Evolutionary conservation across 2,888 invertebrate species (phyloP).

Genomic region (Glyphotaelius pellucidus): DNA sequence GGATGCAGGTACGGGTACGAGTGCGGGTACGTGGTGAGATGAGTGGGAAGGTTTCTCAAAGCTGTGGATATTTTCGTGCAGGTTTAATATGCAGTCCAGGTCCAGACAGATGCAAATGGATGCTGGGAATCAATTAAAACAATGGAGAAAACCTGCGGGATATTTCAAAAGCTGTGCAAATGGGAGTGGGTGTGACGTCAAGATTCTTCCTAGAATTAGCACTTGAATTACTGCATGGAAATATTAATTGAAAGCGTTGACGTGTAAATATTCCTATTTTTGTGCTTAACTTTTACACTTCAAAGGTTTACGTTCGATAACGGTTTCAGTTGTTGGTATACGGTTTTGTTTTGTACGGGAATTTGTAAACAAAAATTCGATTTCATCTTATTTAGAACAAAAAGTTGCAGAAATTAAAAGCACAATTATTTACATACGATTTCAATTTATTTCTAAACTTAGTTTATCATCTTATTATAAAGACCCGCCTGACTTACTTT

Average conservation of each 20-base stretch:
- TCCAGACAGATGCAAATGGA: conserved; percentile 63
- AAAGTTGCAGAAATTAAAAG: too few relatives aligned
- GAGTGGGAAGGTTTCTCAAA: conserved; percentile 26
- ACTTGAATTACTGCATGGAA: conserved; percentile 2
- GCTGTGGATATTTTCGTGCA: conserved; percentile 57
- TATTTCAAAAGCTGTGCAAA: conserved; percentile 7
- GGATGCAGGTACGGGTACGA: neutral
- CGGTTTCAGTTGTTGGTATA: neutral
- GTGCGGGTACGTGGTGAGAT: neutral
- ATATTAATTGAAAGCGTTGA: neutral
- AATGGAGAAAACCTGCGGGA: conserved; percentile 53
- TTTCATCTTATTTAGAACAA: too few relatives aligned
- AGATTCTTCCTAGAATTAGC: neutral
- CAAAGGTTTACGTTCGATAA: neutral
- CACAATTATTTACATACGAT: too few relatives aligned
- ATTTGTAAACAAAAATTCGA: neutral
- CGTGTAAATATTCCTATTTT: neutral
- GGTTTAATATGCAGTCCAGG: conserved; percentile 64
- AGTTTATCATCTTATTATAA: too few relatives aligned
- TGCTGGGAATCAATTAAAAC: conserved; percentile 65
- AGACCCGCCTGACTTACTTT: too few relatives aligned
- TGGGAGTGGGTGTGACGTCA: conserved; percentile 21
- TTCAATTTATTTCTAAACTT: too few relatives aligned
- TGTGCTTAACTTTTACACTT: neutral
- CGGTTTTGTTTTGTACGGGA: neutral